Conservation (phyloP, 2,888 invertebrate species). For the Beris morrisii region DNA sequence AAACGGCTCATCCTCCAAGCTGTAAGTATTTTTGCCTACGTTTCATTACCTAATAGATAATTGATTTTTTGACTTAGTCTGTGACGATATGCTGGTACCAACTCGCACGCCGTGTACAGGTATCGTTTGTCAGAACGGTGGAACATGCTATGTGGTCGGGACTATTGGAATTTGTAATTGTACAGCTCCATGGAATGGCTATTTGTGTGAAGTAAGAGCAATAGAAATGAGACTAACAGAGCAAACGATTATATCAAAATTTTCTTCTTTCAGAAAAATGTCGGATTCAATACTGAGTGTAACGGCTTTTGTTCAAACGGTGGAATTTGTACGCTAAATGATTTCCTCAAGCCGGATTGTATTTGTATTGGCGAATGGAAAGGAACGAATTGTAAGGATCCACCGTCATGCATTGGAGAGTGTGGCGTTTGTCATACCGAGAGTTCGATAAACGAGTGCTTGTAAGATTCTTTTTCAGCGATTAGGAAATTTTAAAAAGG, state of each 20-base stretch:
- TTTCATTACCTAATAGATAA: neutral
- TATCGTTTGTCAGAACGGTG: conserved; percentile 60
- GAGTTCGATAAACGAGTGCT: conserved; percentile 55
- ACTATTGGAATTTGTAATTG: conserved; percentile 61
- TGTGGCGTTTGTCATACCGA: conserved; percentile 53
- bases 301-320: conserved; percentile 60
- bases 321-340: conserved; percentile 63
- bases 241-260: neutral
- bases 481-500: neutral
- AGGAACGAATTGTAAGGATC: conserved; percentile 61
- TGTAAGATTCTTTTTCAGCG: conserved; percentile 43
- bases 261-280: conserved; percentile 53
- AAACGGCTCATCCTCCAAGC: conserved; percentile 51
- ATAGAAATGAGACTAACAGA: neutral
- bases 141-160: conserved; percentile 58
- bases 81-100: conserved; percentile 49
- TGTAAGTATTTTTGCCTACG: conserved; percentile 41
- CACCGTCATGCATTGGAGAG: conserved; percentile 51
- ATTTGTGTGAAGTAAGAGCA: conserved; percentile 58
- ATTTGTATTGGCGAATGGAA: conserved; percentile 62
- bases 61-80: conserved; percentile 42
- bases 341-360: conserved; percentile 59
- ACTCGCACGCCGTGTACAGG: conserved; percentile 53
- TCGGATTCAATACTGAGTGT: conserved; percentile 67
- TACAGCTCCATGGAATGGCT: conserved; percentile 60